Evolutionary conservation across 23 tunicate species (phyloP).

Genomic region (Ascidia mentula): DNA sequence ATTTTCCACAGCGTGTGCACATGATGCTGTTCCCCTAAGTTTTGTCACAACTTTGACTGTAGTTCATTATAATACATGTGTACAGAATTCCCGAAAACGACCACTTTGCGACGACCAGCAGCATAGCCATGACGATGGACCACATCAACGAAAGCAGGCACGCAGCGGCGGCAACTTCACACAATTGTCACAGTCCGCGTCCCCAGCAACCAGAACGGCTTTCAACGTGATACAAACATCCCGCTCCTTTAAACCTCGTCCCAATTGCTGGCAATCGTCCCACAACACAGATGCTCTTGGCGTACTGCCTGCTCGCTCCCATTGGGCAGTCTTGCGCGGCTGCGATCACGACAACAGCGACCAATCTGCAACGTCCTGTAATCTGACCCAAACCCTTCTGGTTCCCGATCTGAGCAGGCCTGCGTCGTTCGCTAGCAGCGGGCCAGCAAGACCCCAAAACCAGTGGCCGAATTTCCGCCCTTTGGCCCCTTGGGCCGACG

Average conservation of each 20-base stretch:
- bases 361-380: background rate
- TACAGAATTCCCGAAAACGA: background rate
- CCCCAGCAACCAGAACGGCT: background rate
- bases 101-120: background rate
- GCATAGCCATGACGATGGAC: background rate
- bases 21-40: too few species aligned
- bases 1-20: too few species aligned
- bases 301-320: background rate
- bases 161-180: background rate
- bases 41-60: too few species aligned
- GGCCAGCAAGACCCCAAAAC: background rate
- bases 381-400: background rate
- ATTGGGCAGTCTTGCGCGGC: background rate
- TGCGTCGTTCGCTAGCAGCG: background rate
- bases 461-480: background rate
- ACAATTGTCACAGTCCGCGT: background rate
- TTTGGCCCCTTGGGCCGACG: background rate
- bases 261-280: background rate
- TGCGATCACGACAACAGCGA: background rate
- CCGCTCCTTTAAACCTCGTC: background rate
- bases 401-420: background rate
- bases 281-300: background rate
- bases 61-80: too few species aligned
- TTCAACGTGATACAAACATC: background rate
- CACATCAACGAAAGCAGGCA: background rate